Conservation (phyloP, 2,113 vertebrate genomes). For the Condylura cristata region DNA sequence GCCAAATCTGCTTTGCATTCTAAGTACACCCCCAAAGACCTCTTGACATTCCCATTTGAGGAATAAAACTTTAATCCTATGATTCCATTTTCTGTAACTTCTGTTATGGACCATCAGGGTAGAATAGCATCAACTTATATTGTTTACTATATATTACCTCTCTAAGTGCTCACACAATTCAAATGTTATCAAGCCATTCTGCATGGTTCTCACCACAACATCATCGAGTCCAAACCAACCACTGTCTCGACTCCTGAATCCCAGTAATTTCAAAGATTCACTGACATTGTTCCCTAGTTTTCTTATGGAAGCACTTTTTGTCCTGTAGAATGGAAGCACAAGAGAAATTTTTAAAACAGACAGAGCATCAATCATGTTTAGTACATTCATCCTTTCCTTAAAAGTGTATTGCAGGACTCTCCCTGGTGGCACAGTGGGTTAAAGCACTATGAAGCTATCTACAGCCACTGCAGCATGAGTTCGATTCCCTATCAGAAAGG, state of each 20-base stretch:
- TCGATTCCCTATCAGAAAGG: too few relatives aligned
- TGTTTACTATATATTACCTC: conserved; percentile 83
- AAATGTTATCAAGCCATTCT: conserved; percentile 90
- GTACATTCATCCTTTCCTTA: background rate
- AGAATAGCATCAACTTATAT: background rate
- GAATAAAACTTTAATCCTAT: background rate
- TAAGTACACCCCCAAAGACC: background rate
- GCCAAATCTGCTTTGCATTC: conserved; percentile 32
- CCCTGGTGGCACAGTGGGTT: too few relatives aligned
- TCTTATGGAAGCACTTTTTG: conserved; percentile 81
- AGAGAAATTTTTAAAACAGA: conserved; percentile 49
- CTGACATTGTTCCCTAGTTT: conserved; percentile 77
- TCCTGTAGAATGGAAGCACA: conserved; percentile 76
- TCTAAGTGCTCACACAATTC: conserved; percentile 89
- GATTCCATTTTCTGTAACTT: background rate
- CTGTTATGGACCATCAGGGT: background rate
- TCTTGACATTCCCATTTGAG: background rate
- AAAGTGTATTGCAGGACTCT: too few relatives aligned
- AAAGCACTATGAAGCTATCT: too few relatives aligned
- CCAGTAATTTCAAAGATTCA: conserved; percentile 86
- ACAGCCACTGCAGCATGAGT: too few relatives aligned
- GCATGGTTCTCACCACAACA: conserved; percentile 83
- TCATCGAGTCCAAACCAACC: conserved; percentile 89
- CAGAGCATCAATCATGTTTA: background rate
- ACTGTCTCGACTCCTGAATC: conserved; percentile 84